Percentiles rank a stretch among this genome's conserved stretches.
Evolutionary conservation across 2,888 invertebrate genomes (phyloP).

Genomic region (Andrena chrysosceles): DNA sequence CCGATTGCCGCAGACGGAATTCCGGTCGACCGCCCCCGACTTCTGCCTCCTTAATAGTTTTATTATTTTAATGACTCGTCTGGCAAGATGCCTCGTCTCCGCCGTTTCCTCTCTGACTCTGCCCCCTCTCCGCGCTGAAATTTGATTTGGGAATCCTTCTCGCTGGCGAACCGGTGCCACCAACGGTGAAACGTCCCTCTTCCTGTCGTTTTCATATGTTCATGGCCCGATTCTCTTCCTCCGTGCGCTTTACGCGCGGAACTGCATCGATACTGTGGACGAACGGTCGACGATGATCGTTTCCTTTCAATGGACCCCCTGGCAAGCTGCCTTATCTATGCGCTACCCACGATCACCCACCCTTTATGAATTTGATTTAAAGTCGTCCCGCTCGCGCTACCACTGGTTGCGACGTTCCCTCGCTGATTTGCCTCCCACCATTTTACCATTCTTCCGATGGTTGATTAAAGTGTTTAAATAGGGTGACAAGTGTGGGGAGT

Average conservation of each 20-base stretch:
- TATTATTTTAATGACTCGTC: slow-evolving; percentile 64
- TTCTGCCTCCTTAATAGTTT: slow-evolving; percentile 44
- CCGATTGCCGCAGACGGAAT: slow-evolving; percentile 19
- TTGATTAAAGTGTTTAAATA: slow-evolving; percentile 17
- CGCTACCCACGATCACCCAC: slow-evolving; percentile 27
- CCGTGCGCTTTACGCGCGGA: not conserved
- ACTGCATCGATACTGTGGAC: slow-evolving; percentile 13
- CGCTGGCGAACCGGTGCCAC: not conserved
- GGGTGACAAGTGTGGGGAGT: slow-evolving; percentile 9
- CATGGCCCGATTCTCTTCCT: slow-evolving; percentile 19
- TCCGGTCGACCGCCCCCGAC: slow-evolving; percentile 9
- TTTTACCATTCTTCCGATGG: slow-evolving; percentile 25
- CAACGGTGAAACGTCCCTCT: slow-evolving; percentile 23
- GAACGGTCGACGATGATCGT: slow-evolving; percentile 49
- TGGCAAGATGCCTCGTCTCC: slow-evolving; percentile 61
- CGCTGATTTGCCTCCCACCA: not conserved
- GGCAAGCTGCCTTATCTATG: slow-evolving; percentile 57
- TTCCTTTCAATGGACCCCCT: slow-evolving; percentile 53
- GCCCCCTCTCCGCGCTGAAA: slow-evolving; percentile 23
- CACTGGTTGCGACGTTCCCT: slow-evolving; percentile 34
- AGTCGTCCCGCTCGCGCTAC: slow-evolving; percentile 35
- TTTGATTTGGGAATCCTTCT: slow-evolving; percentile 54
- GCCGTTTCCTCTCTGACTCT: not conserved
- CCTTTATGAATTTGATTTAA: slow-evolving; percentile 52
- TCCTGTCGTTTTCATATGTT: slow-evolving; percentile 14